These are phyloP conservation scores for Anthrax anthrax DNA, from an alignment of 2,888 invertebrate genomes.

Conservation along the genomic window DNA sequence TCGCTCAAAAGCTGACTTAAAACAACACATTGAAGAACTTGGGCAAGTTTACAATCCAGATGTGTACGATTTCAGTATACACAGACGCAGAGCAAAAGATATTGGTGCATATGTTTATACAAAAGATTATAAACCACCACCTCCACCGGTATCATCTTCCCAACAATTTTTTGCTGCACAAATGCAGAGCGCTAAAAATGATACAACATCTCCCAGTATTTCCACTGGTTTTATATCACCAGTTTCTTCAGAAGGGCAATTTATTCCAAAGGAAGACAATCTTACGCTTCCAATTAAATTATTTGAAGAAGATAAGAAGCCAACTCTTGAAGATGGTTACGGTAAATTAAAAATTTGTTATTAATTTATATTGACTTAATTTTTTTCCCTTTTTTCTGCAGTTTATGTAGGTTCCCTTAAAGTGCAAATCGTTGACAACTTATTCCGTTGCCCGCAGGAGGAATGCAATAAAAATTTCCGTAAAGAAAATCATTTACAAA, in stretches of 20 bases:
- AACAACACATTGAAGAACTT: conserved; percentile 31
- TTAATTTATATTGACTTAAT: not conserved
- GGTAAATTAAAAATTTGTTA: conserved; percentile 16
- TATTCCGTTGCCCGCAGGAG: conserved; percentile 60
- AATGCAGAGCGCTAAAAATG: not conserved
- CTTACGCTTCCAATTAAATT: not conserved
- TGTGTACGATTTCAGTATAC: conserved; percentile 45
- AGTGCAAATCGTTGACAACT: conserved; percentile 54
- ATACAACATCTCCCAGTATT: too few relatives aligned
- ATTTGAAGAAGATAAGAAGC: not conserved
- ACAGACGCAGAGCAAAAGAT: conserved; percentile 36
- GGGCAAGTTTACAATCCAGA: conserved; percentile 37
- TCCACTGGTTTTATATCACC: not conserved
- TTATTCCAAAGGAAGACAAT: not conserved
- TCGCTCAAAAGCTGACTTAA: conserved; percentile 43
- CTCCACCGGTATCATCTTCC: conserved; percentile 13
- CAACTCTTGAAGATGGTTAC: conserved; percentile 19
- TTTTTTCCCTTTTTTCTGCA: conserved; percentile 12
- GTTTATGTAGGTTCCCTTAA: conserved; percentile 44
- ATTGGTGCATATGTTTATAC: conserved; percentile 33
- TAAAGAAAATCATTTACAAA: conserved; percentile 77
- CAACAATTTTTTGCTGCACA: conserved; percentile 1
- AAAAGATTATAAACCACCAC: conserved; percentile 28
- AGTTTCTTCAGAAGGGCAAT: not conserved
- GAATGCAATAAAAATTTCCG: conserved; percentile 81